Percentiles rank a stretch among this genome's conserved stretches.
Evolutionary conservation across 2,888 invertebrate species (phyloP).

Genomic region (Beris chalybata): DNA sequence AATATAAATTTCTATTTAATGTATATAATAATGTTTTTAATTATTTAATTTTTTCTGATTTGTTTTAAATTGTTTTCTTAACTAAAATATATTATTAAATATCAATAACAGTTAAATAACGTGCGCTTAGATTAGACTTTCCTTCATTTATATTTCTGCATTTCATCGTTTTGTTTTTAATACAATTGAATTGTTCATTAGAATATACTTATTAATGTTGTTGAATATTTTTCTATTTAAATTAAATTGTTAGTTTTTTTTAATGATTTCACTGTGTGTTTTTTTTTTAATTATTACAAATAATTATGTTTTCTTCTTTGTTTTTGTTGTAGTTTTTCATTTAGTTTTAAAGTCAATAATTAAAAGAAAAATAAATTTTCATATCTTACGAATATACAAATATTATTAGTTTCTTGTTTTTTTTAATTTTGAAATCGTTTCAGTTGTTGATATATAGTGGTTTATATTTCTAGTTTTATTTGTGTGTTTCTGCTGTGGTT

Average conservation of each 20-base stretch:
- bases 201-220: not conserved
- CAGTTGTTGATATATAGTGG: no score
- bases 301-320: not conserved
- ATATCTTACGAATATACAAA: no score
- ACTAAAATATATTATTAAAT: constrained; percentile 38
- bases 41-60: constrained; percentile 2
- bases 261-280: not conserved
- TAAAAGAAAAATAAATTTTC: no score
- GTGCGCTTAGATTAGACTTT: constrained; percentile 20
- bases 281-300: not conserved
- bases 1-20: constrained; percentile 33
- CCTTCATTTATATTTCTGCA: no score
- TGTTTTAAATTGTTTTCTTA: constrained; percentile 31
- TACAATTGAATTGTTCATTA: constrained; percentile 1
- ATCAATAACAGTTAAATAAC: constrained; percentile 39
- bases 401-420: no score
- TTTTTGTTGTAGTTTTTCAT: no score
- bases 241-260: constrained; percentile 7
- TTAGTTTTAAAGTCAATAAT: no score
- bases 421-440: no score
- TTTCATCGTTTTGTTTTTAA: not conserved
- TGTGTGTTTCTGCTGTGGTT: no score
- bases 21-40: constrained; percentile 6
- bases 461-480: no score
- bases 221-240: constrained; percentile 1